Percentiles rank a stretch among this genome's conserved stretches.
Conservation (phyloP, 2,113 vertebrate genomes). For the Aspiorhynchus laticeps region DNA sequence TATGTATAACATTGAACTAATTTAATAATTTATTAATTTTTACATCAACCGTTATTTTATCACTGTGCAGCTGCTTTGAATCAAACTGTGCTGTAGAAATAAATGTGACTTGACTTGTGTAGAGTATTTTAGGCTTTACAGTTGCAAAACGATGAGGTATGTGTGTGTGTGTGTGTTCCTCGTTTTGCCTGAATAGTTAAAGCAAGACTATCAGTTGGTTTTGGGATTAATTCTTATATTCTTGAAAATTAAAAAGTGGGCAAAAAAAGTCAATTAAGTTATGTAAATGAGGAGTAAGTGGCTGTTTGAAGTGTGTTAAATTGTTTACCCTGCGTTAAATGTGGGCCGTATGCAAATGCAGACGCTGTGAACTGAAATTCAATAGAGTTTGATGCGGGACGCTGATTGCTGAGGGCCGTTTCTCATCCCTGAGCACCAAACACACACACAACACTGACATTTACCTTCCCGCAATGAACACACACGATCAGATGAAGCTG, state of each 20-base stretch:
- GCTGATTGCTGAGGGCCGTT: slow-evolving; percentile 61
- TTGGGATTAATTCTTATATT: slow-evolving; percentile 28
- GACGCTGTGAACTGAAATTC: slow-evolving; percentile 74
- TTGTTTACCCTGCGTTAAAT: slow-evolving; percentile 69
- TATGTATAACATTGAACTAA: too few species aligned
- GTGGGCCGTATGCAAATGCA: slow-evolving; percentile 75
- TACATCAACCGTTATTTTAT: too few species aligned
- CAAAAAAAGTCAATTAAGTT: slow-evolving; percentile 69
- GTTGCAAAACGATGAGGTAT: not conserved
- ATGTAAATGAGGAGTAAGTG: slow-evolving; percentile 70
- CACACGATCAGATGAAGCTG: not conserved
- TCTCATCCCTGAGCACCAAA: slow-evolving; percentile 58
- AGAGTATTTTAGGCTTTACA: too few species aligned
- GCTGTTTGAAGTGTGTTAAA: slow-evolving; percentile 74
- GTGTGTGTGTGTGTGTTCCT: not conserved
- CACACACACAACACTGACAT: slow-evolving; percentile 62
- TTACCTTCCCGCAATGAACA: not conserved
- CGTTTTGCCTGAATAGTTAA: not conserved
- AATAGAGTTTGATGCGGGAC: slow-evolving; percentile 70
- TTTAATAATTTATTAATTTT: too few species aligned
- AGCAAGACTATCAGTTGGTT: not conserved
- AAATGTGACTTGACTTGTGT: too few species aligned
- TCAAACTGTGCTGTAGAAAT: too few species aligned
- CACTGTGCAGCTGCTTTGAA: too few species aligned
- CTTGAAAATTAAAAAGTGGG: slow-evolving; percentile 8